These are phyloP conservation scores for Girardinus metallicus DNA, from an alignment of 2,797 vertebrate genomes.

Conservation along the genomic window DNA sequence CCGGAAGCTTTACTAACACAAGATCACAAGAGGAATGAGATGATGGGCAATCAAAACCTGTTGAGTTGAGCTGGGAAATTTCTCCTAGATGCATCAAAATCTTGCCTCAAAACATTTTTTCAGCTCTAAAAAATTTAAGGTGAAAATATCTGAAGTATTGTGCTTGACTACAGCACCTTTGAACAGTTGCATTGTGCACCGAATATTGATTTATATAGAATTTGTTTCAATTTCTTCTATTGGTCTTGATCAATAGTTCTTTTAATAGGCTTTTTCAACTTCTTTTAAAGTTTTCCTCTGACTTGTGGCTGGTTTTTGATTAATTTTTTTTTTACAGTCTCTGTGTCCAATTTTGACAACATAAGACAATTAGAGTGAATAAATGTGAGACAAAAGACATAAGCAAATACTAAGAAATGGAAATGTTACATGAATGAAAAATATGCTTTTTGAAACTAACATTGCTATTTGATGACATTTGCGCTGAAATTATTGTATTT, in stretches of 20 bases:
- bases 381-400: background rate
- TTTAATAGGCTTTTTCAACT: background rate
- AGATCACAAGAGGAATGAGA: slow-evolving; percentile 9
- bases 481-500: background rate
- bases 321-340: background rate
- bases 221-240: background rate
- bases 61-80: background rate
- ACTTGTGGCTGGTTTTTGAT: background rate
- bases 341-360: background rate
- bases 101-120: background rate
- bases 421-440: background rate
- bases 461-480: background rate
- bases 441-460: background rate
- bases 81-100: background rate
- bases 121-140: background rate
- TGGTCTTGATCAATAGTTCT: background rate
- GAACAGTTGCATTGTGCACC: background rate
- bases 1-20: slow-evolving; percentile 25
- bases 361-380: background rate
- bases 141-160: background rate
- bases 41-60: background rate
- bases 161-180: background rate
- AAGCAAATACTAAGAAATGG: too few species aligned
- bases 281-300: background rate
- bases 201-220: background rate